A percentile compares a stretch with the other conserved stretches of the same genome.
These are phyloP conservation scores for Equus przewalskii DNA, from an alignment of 2,113 vertebrate genomes.

Conservation along the genomic window DNA sequence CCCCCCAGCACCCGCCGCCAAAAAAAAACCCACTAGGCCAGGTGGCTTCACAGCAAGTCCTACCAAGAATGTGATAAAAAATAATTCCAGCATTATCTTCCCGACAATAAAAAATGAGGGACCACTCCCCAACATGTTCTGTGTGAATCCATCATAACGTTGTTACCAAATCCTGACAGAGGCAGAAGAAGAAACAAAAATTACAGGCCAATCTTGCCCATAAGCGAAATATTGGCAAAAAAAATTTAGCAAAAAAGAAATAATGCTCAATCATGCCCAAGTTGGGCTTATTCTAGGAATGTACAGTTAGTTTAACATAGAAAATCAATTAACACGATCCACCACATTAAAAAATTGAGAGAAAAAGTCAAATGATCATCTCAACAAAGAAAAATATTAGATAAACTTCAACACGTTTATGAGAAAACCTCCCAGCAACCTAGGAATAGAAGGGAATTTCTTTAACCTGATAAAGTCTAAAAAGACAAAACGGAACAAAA, in stretches of 20 bases:
- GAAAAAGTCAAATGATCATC: constrained; percentile 1
- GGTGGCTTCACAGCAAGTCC: background rate
- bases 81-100: background rate
- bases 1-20: background rate
- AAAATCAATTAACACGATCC: background rate
- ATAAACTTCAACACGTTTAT: background rate
- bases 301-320: background rate
- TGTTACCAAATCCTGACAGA: constrained; percentile 12
- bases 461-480: background rate
- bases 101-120: background rate
- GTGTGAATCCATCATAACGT: background rate
- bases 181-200: constrained; percentile 4
- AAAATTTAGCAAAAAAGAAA: background rate
- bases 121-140: background rate
- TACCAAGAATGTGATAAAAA: background rate
- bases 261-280: background rate
- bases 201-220: background rate
- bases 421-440: constrained; percentile 36
- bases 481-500: background rate
- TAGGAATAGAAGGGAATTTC: background rate
- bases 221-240: constrained; percentile 4
- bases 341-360: background rate
- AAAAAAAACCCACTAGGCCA: background rate
- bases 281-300: background rate
- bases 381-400: constrained; percentile 36